These are phyloP conservation scores for Thamnaconus septentrionalis DNA, from an alignment of 2,113 vertebrate genomes.

Conservation along the genomic window DNA sequence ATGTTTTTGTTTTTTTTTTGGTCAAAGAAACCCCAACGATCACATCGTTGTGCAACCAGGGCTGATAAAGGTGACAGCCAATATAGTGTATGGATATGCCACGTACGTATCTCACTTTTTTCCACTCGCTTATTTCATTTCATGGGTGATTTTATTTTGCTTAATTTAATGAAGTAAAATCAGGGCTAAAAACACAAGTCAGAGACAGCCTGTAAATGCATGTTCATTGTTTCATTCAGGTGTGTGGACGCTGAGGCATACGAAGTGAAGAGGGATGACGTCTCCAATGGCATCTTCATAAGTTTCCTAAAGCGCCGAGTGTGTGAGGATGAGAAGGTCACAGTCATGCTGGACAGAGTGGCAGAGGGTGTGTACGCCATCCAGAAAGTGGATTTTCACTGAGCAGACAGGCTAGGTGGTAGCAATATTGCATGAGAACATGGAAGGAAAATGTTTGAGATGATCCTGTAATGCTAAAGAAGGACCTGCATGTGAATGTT, in stretches of 20 bases:
- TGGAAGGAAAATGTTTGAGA: too few species aligned
- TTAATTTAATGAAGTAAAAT: neutral
- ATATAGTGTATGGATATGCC: conserved; percentile 87
- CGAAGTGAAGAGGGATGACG: conserved; percentile 79
- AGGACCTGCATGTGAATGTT: too few species aligned
- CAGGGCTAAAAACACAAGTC: too few species aligned
- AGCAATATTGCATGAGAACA: too few species aligned
- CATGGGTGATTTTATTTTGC: neutral
- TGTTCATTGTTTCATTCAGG: conserved; percentile 55
- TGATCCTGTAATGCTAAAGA: too few species aligned
- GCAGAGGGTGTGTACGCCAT: conserved; percentile 77
- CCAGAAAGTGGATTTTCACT: neutral
- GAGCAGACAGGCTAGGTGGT: neutral
- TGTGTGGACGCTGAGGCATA: conserved; percentile 84
- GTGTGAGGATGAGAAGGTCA: conserved; percentile 86
- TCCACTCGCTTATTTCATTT: neutral
- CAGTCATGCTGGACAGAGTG: conserved; percentile 85
- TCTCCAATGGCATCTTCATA: conserved; percentile 84
- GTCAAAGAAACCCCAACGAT: conserved; percentile 81
- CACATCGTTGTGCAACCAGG: conserved; percentile 76
- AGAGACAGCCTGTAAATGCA: too few species aligned
- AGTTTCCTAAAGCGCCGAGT: conserved; percentile 82
- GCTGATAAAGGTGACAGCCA: conserved; percentile 82
- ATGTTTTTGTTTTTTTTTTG: conserved; percentile 1
- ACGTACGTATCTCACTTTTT: conserved; percentile 73